A percentile compares a stretch with the other conserved stretches of the same genome.
These are phyloP conservation scores for Sminthurides aquaticus DNA, from an alignment of 2,888 invertebrate species.

Conservation along the genomic window DNA sequence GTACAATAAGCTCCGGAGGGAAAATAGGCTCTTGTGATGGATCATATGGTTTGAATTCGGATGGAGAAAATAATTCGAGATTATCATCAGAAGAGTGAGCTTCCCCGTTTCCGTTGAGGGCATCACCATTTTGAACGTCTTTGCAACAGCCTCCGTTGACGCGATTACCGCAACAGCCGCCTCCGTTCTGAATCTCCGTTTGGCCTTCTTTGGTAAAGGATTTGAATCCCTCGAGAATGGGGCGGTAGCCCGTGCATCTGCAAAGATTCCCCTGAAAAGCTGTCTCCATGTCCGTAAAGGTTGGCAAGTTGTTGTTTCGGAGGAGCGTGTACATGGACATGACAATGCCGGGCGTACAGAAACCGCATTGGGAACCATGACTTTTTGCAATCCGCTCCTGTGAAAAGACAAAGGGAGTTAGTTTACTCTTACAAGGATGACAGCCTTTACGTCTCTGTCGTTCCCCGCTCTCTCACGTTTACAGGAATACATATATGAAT, in stretches of 20 bases:
- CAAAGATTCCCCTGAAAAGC: constrained; percentile 79
- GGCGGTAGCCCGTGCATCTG: constrained; percentile 87
- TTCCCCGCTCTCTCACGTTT: neutral
- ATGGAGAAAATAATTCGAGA: constrained; percentile 52
- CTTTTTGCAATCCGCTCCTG: constrained; percentile 61
- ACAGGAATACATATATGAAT: neutral
- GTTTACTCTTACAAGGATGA: too few relatives aligned
- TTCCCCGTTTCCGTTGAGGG: constrained; percentile 8
- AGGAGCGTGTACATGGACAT: constrained; percentile 93
- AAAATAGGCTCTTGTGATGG: constrained; percentile 83
- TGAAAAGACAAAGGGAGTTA: neutral
- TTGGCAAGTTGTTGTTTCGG: constrained; percentile 54
- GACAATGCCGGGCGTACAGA: constrained; percentile 91
- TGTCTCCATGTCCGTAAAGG: constrained; percentile 68
- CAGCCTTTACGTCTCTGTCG: neutral
- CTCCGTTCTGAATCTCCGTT: constrained; percentile 7
- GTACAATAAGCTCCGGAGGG: constrained; percentile 71
- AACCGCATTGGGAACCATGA: constrained; percentile 91
- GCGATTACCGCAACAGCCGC: constrained; percentile 37
- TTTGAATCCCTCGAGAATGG: constrained; percentile 84
- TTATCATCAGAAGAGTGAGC: constrained; percentile 29
- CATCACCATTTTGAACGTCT: constrained; percentile 13
- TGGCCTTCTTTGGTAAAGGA: constrained; percentile 54
- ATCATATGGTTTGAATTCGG: constrained; percentile 65
- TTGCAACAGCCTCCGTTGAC: constrained; percentile 24